Conservation (phyloP, 2,113 vertebrate species). For the Nicator chloris region DNA sequence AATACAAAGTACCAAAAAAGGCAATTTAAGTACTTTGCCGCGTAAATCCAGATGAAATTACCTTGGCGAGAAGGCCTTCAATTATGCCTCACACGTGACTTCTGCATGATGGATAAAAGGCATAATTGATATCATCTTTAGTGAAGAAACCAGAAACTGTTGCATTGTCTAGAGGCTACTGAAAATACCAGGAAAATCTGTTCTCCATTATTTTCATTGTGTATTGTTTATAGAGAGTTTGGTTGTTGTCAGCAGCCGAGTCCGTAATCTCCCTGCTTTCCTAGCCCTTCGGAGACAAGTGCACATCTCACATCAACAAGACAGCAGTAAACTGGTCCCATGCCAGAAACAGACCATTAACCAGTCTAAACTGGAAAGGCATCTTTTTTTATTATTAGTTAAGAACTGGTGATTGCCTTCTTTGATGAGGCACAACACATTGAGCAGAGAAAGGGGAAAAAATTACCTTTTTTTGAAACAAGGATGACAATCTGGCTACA, state of each 20-base stretch:
- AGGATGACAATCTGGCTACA: not conserved
- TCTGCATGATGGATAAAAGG: slow-evolving; percentile 61
- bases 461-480: not conserved
- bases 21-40: slow-evolving; percentile 54
- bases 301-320: slow-evolving; percentile 58
- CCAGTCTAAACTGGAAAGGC: not conserved
- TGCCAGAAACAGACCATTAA: slow-evolving; percentile 49
- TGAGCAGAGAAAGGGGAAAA: not conserved
- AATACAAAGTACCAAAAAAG: slow-evolving; percentile 58
- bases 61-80: slow-evolving; percentile 48
- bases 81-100: slow-evolving; percentile 62
- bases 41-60: slow-evolving; percentile 63
- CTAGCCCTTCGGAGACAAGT: slow-evolving; percentile 42
- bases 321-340: slow-evolving; percentile 49
- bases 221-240: slow-evolving; percentile 67
- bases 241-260: slow-evolving; percentile 57
- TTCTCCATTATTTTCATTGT: slow-evolving; percentile 66
- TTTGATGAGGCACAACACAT: slow-evolving; percentile 5
- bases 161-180: slow-evolving; percentile 62
- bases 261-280: slow-evolving; percentile 66
- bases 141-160: slow-evolving; percentile 67
- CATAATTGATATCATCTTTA: slow-evolving; percentile 72
- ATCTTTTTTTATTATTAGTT: slow-evolving; percentile 41
- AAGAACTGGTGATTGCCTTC: slow-evolving; percentile 45
- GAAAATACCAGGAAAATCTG: slow-evolving; percentile 57